Evolutionary conservation across 2,888 invertebrate species (phyloP), one percentile per base, ranked within the genome.

Genomic region (Zeuzera pyrina): DNA sequence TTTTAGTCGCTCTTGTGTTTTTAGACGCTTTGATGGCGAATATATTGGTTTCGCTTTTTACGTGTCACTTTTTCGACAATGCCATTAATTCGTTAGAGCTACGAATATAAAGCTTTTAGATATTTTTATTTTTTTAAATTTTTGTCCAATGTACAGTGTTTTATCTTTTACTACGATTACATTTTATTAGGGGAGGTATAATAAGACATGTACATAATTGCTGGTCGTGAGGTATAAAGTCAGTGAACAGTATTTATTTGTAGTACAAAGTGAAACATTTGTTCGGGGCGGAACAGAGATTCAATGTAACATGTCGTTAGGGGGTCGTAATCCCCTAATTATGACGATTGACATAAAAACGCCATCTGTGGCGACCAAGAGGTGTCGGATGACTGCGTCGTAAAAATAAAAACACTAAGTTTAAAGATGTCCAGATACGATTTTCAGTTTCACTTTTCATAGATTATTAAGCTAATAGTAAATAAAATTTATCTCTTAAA

Each of bases 301-400:
- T 77, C 76, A 73, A 73, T 73, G 72, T 73, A 76, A 74, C 77
- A 60, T 74, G 73, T 76, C 76, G 77, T 83, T 76, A 79, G 71
- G 69, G 76, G 69, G 62, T 45, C 57, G 59, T 76, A 78, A 81
- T 78, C 78, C 79, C 69, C 78, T 83, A 81, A 83, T 81, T 79
- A 83, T 77, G 79, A 77, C 79, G 71, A 81, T 81, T 81, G 83
- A 77, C 78, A 81, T 78, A 62, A 78, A 78, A 71, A 74, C 77
- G 53, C 73, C 79, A 81, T 81, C 81, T 83, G 81, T 73, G 74
- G 73, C 65, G 49, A 56, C 41, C 47, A 61, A 48, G 69, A 74
- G 70, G 81, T 79, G 79, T 81, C 79, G 71, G 72, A 59, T 83
- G 71, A 60, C 76, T 55, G 54, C 50, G 42, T 8, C 8, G 6